phyloP scores from a whole-genome alignment of 2,797 vertebrate species.

The Phaenicophaeus curvirostris region DNA sequence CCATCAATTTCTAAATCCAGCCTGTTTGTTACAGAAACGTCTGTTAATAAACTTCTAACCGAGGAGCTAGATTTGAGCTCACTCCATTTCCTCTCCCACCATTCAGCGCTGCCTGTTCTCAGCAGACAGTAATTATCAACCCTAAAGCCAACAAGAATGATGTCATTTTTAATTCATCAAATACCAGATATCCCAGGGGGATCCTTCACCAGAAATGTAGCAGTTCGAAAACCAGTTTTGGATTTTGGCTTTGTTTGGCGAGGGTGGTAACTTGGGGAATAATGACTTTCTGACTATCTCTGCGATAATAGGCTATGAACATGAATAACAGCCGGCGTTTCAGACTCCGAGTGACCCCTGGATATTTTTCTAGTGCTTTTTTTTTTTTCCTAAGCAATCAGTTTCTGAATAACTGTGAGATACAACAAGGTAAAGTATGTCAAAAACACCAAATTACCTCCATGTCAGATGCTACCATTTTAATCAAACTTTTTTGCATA shows the following conservation, averaged over 20 bases:
- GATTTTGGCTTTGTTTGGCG: conserved; percentile 7
- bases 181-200: conserved; percentile 26
- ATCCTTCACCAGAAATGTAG: neutral
- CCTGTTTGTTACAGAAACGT: neutral
- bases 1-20: neutral
- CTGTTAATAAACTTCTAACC: neutral
- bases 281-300: neutral
- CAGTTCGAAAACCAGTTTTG: neutral
- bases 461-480: neutral
- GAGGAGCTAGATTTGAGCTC: neutral
- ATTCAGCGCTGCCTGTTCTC: neutral
- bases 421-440: neutral
- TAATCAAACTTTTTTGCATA: neutral
- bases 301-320: neutral
- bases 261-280: neutral
- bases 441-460: neutral
- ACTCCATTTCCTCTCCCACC: neutral
- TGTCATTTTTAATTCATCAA: conserved; percentile 44
- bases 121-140: conserved; percentile 29
- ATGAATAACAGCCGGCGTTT: conserved; percentile 18
- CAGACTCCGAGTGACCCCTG: neutral
- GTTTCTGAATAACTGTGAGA: neutral
- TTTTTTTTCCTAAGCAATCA: neutral
- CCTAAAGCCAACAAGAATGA: conserved; percentile 27
- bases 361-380: neutral